phyloP scores from a whole-genome alignment of 2,797 vertebrate species.

The Austrolebias charrua region DNA sequence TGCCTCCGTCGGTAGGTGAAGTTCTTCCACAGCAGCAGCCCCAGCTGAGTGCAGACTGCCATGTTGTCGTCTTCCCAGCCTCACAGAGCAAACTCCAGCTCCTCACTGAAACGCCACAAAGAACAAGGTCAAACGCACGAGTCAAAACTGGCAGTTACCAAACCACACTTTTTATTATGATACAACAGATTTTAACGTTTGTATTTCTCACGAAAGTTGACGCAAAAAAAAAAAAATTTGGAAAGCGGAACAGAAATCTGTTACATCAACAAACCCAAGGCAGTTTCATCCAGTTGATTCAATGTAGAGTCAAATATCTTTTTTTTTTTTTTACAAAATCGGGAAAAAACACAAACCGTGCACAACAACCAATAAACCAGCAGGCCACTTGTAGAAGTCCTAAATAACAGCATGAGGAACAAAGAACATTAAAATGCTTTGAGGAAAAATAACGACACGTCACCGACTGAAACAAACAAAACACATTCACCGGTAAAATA shows the following conservation, averaged over 20 bases:
- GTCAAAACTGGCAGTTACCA: neutral
- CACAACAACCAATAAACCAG: too few species aligned
- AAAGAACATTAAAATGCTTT: neutral
- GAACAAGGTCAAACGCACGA: constrained; percentile 25
- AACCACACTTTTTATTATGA: neutral
- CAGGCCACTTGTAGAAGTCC: neutral
- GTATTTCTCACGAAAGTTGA: neutral
- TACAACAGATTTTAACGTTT: neutral
- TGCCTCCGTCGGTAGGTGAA: constrained; percentile 94
- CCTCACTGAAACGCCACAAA: constrained; percentile 58
- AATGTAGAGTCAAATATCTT: too few species aligned
- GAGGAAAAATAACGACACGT: neutral
- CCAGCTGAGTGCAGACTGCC: constrained; percentile 91
- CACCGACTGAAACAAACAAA: neutral
- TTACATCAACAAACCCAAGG: constrained; percentile 6
- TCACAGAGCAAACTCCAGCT: constrained; percentile 60
- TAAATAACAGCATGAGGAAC: neutral
- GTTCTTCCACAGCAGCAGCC: constrained; percentile 97
- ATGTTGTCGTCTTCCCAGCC: constrained; percentile 79
- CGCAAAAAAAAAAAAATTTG: neutral
- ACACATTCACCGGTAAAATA: constrained; percentile 33
- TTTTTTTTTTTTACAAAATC: too few species aligned
- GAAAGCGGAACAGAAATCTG: constrained; percentile 38
- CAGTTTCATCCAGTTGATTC: too few species aligned
- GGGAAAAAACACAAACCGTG: neutral